Evolutionary conservation across 2,113 vertebrate species (phyloP), one percentile per base, ranked within the genome.

Genomic region (Hirundichthys speculiger): DNA sequence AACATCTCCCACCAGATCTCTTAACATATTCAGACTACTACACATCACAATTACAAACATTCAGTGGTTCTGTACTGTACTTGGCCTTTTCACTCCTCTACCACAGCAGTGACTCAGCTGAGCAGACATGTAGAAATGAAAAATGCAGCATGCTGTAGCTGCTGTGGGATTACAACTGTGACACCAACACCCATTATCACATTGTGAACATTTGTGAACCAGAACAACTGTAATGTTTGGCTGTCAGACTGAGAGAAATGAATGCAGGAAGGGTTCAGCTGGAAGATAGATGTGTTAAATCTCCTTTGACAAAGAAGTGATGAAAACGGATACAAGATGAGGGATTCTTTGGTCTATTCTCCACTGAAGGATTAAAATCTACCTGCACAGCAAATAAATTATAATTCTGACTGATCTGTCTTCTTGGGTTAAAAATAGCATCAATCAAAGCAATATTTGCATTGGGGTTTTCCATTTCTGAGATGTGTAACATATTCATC

Each of bases 121-220:
- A 56, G 25, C 46, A 55, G 43, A 74, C 82, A 84, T 85, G 82
- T 80, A 73, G 73, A 73, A 47, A 69, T 38, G 21, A 40, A 24
- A 59, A 64, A 41, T 1, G 25, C 10, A 56, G 49, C n/a, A 47
- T 2, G 38, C 18, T 75, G 40, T 24, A 39, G 71, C 59, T 83
- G 71, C 66, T 85, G 78, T 53, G 61, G 68, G 57, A 34, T 34
- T 5, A 7, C 11, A n/a, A 10, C 60, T 62, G 69, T 70, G 75
- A 34, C 52, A 71, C 57, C 38, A 30, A 41, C 43, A 40, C 60
- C 40, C 27, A 47, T 73, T 66, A 75, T 67, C 72, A 45, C 66
- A 81, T 72, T 42, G 48, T 77, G 62, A 71, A 43, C 52, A 30
- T 65, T 80, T 65, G 61, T 55, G 59, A 64, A 73, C 25, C 61